These are phyloP conservation scores for Eupeodes luniger DNA, from an alignment of 2,888 invertebrate genomes.

Conservation along the genomic window DNA sequence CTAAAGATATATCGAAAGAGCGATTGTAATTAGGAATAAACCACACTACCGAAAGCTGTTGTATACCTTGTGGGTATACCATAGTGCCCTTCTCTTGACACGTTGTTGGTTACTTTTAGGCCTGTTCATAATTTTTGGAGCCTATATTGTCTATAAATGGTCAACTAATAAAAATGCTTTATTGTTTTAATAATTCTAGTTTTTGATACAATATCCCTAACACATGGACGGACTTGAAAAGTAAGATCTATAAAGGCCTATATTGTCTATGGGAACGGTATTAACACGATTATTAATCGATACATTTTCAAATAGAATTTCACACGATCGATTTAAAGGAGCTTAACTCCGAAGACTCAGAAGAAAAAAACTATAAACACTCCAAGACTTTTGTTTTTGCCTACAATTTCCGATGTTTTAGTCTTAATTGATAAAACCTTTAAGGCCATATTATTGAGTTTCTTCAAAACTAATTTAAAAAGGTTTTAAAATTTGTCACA, in stretches of 20 bases:
- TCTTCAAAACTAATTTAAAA: too few relatives aligned
- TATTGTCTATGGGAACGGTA: too few relatives aligned
- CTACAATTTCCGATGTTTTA: too few relatives aligned
- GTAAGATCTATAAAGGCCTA: background rate
- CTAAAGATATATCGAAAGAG: background rate
- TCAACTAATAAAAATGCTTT: constrained; percentile 74
- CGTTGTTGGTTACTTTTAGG: background rate
- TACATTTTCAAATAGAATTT: too few relatives aligned
- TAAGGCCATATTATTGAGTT: too few relatives aligned
- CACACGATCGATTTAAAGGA: too few relatives aligned
- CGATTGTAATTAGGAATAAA: constrained; percentile 63
- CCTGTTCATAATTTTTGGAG: constrained; percentile 1
- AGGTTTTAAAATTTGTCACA: too few relatives aligned
- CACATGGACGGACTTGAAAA: background rate
- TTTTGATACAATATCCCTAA: constrained; percentile 36
- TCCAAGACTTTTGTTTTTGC: too few relatives aligned
- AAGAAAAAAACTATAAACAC: too few relatives aligned
- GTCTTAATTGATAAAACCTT: too few relatives aligned
- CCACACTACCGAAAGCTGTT: constrained; percentile 61
- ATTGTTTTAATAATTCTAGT: constrained; percentile 75
- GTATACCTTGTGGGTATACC: background rate
- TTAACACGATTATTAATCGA: too few relatives aligned
- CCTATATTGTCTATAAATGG: constrained; percentile 23
- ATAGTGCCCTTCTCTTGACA: constrained; percentile 51
- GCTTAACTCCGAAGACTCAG: too few relatives aligned